phyloP scores from a whole-genome alignment of 2,797 vertebrate genomes.

The Micromesistius poutassou region DNA sequence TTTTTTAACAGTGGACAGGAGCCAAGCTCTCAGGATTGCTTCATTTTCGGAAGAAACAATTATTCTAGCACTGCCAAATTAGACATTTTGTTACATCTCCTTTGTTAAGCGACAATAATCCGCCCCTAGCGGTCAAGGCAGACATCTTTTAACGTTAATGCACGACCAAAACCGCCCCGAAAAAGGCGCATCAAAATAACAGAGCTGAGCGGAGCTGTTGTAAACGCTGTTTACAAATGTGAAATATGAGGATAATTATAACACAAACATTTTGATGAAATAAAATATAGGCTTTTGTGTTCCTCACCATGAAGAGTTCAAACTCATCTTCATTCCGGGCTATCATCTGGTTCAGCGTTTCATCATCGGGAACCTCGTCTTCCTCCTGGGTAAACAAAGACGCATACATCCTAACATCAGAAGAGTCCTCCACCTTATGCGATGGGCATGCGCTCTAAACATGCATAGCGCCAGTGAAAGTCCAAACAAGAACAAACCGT shows the following conservation, averaged over 20 bases:
- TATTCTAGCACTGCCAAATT: neutral
- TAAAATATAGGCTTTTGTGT: neutral
- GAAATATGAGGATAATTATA: neutral
- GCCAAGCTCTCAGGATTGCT: neutral
- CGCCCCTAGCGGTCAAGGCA: too few species aligned
- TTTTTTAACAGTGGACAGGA: neutral
- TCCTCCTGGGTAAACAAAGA: slow-evolving; percentile 79
- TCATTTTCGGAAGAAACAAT: neutral
- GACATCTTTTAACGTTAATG: too few species aligned
- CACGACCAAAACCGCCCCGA: too few species aligned
- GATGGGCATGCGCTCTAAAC: neutral
- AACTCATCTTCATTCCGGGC: slow-evolving; percentile 95
- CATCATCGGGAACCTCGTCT: slow-evolving; percentile 97
- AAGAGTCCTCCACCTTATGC: neutral
- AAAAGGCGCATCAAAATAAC: too few species aligned
- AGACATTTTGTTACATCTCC: neutral
- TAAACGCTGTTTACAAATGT: too few species aligned
- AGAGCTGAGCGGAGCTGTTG: too few species aligned
- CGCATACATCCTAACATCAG: neutral
- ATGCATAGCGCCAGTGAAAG: neutral
- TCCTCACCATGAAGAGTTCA: slow-evolving; percentile 94
- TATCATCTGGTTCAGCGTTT: slow-evolving; percentile 99
- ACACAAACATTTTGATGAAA: neutral
- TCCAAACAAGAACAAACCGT: neutral
- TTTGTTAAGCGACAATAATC: too few species aligned